Evolutionary conservation across 2,113 vertebrate genomes (phyloP).

Genomic region (Lasiurus borealis): DNA sequence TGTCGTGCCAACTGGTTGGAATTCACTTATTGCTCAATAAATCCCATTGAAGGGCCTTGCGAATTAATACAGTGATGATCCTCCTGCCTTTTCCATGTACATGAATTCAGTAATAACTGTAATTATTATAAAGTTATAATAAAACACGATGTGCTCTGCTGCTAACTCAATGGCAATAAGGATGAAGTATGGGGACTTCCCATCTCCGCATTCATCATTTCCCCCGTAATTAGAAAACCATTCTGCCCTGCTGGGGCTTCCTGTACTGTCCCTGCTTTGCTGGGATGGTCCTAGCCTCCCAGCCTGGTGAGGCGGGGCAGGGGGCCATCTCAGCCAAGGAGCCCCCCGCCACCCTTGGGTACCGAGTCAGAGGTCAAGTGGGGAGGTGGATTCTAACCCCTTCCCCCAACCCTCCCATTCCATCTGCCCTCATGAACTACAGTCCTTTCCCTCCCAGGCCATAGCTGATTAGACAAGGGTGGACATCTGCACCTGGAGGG

Average conservation of each 20-base stretch:
- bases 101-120: slow-evolving; percentile 86
- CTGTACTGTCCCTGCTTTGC: background rate
- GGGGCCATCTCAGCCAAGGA: background rate
- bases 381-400: too few species aligned
- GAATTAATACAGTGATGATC: slow-evolving; percentile 84
- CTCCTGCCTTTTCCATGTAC: slow-evolving; percentile 86
- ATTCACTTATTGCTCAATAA: slow-evolving; percentile 77
- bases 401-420: too few species aligned
- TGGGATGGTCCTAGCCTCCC: background rate
- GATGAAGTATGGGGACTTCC: slow-evolving; percentile 82
- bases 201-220: slow-evolving; percentile 27
- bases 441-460: too few species aligned
- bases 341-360: background rate
- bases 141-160: slow-evolving; percentile 85
- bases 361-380: too few species aligned
- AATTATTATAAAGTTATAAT: slow-evolving; percentile 89
- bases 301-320: background rate
- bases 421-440: too few species aligned
- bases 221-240: slow-evolving; percentile 12
- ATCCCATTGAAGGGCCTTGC: slow-evolving; percentile 72
- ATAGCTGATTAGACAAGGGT: too few species aligned
- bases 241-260: accelerated
- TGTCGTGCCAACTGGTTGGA: slow-evolving; percentile 67
- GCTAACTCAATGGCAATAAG: slow-evolving; percentile 85
- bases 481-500: too few species aligned